These are phyloP conservation scores for Theocolax elegans DNA, from an alignment of 1,140 invertebrate genomes.

Conservation along the genomic window DNA sequence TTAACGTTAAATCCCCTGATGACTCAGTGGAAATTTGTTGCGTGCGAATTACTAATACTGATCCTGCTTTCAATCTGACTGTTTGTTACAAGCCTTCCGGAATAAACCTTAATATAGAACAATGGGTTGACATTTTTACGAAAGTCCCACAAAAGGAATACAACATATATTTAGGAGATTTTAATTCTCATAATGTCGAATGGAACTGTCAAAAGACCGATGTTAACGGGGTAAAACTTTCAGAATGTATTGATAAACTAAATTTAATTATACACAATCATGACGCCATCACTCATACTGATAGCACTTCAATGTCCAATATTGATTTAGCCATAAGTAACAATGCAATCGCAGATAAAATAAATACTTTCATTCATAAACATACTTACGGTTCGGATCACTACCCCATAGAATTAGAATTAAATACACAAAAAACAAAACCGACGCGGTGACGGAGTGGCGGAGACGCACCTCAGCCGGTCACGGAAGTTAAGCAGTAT, in stretches of 20 bases:
- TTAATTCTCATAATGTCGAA: constrained; percentile 6
- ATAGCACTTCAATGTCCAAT: neutral
- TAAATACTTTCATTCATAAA: constrained; percentile 47
- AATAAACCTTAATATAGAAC: neutral
- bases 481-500: too few species aligned
- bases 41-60: neutral
- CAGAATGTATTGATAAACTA: neutral
- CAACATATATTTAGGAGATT: constrained; percentile 2
- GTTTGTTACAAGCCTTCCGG: constrained; percentile 9
- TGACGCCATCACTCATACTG: neutral
- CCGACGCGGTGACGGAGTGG: too few species aligned
- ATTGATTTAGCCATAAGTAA: constrained; percentile 41
- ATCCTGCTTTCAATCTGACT: neutral
- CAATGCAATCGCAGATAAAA: constrained; percentile 40
- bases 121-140: neutral
- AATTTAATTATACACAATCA: constrained; percentile 7
- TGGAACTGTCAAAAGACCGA: constrained; percentile 17
- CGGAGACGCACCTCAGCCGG: too few species aligned
- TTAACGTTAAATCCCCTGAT: neutral
- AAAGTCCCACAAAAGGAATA: neutral
- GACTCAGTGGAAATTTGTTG: neutral
- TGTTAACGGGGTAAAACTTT: neutral
- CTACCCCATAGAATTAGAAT: neutral
- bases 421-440: neutral
- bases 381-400: constrained; percentile 53